Percentiles rank a stretch among this genome's conserved stretches.
phyloP scores from a whole-genome alignment of 2,888 invertebrate genomes.

The Scaptodrosophila latifasciaeformis region DNA sequence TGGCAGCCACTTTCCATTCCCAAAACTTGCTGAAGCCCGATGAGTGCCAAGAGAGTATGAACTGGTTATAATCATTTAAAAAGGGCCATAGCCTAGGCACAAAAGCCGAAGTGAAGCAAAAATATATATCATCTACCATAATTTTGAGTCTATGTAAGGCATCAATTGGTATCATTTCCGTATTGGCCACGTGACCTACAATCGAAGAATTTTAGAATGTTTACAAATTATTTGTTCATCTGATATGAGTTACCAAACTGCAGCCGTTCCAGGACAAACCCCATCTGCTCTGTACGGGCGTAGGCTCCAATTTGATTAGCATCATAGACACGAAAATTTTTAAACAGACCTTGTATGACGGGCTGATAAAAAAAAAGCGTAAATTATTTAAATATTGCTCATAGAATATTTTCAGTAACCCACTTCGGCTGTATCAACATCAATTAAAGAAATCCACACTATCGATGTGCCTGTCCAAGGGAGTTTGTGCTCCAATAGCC shows the following conservation, averaged over 20 bases:
- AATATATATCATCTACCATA: conserved; percentile 82
- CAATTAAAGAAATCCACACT: conserved; percentile 80
- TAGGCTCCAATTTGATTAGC: conserved; percentile 62
- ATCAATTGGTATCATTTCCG: conserved; percentile 79
- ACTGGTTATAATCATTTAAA: conserved; percentile 76
- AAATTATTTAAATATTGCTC: neutral
- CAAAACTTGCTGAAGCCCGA: conserved; percentile 80
- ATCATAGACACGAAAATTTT: conserved; percentile 42
- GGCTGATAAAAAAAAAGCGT: conserved; percentile 29
- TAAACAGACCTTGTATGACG: conserved; percentile 33
- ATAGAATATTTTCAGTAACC: too few relatives aligned
- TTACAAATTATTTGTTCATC: too few relatives aligned
- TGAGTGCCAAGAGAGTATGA: conserved; percentile 78
- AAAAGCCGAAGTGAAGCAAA: conserved; percentile 79
- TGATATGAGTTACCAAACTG: conserved; percentile 80
- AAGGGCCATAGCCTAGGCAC: conserved; percentile 80
- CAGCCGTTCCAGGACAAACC: conserved; percentile 80
- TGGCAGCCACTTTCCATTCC: conserved; percentile 76
- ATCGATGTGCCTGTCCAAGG: conserved; percentile 81
- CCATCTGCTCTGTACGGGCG: conserved; percentile 76
- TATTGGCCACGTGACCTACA: conserved; percentile 80
- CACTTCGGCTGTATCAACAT: conserved; percentile 75
- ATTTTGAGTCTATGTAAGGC: conserved; percentile 78
- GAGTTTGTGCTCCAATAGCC: conserved; percentile 78
- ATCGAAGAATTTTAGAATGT: too few relatives aligned